These are phyloP conservation scores for Parascotia fuliginaria DNA, from an alignment of 2,888 invertebrate genomes.

Conservation along the genomic window DNA sequence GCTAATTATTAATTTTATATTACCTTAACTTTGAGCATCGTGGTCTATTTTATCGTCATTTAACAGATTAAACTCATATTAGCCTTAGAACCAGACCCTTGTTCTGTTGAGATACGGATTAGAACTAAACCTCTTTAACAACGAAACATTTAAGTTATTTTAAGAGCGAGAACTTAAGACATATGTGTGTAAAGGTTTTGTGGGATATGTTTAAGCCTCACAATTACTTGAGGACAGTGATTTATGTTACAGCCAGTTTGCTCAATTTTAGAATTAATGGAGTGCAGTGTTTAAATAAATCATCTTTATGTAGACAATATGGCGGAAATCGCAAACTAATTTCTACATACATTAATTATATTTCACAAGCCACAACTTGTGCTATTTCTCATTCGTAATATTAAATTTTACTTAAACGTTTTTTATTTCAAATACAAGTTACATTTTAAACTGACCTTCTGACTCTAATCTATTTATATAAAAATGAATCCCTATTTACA, in stretches of 20 bases:
- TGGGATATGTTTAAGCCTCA: background rate
- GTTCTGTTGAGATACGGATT: background rate
- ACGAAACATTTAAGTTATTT: constrained; percentile 11
- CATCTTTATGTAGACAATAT: no score
- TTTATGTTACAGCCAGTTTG: background rate
- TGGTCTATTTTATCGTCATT: background rate
- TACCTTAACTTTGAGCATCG: background rate
- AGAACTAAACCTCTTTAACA: constrained; percentile 1
- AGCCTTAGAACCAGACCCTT: background rate
- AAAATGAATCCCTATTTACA: no score
- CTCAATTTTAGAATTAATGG: no score
- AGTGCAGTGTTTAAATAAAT: no score
- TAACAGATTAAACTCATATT: background rate
- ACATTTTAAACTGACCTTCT: no score
- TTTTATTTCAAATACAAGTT: no score
- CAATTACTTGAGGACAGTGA: background rate
- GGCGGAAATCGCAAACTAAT: no score
- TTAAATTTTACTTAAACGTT: no score
- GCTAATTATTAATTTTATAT: background rate
- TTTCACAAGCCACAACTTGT: no score
- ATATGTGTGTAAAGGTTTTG: background rate
- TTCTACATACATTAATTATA: no score
- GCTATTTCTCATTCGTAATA: no score
- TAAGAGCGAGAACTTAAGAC: background rate
- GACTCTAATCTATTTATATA: no score